These are phyloP conservation scores for Ctenopoma kingsleyae DNA, from an alignment of 2,797 vertebrate species.

Conservation along the genomic window DNA sequence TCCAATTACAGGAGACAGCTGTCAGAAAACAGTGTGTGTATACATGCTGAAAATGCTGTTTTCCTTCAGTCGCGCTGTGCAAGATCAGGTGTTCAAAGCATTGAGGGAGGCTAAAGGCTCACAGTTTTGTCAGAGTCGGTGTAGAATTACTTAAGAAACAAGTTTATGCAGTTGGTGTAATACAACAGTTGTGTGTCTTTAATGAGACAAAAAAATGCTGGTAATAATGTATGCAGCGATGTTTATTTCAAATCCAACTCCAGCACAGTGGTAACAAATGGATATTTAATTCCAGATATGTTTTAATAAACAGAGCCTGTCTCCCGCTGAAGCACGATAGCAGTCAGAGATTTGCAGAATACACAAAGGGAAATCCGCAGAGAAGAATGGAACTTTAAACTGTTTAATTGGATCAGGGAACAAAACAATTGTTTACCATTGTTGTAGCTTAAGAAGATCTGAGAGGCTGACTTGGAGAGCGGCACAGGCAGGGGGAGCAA, in stretches of 20 bases:
- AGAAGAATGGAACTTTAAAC: constrained; percentile 45
- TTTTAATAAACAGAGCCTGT: constrained; percentile 20
- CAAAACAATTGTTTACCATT: constrained; percentile 56
- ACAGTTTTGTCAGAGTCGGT: not conserved
- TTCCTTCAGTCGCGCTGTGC: not conserved
- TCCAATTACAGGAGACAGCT: not conserved
- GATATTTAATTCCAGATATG: not conserved
- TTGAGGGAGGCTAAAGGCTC: not conserved
- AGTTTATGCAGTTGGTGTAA: not conserved
- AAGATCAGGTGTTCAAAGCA: not conserved
- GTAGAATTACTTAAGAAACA: not conserved
- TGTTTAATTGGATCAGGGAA: constrained; percentile 62
- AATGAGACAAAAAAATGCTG: not conserved
- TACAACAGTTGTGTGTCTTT: not conserved
- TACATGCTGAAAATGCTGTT: not conserved
- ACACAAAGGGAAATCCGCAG: constrained; percentile 22
- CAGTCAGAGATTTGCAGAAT: constrained; percentile 34
- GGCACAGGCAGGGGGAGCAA: not conserved
- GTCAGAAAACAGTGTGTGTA: not conserved
- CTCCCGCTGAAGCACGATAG: constrained; percentile 5
- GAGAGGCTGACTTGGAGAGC: constrained; percentile 22
- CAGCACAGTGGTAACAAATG: not conserved
- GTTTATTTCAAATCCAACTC: not conserved
- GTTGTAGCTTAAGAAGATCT: constrained; percentile 46
- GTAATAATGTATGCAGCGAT: too few relatives aligned